Base-by-base conservation (phyloP, 2,797 vertebrate species). In the Diglossa cyanea region DNA sequence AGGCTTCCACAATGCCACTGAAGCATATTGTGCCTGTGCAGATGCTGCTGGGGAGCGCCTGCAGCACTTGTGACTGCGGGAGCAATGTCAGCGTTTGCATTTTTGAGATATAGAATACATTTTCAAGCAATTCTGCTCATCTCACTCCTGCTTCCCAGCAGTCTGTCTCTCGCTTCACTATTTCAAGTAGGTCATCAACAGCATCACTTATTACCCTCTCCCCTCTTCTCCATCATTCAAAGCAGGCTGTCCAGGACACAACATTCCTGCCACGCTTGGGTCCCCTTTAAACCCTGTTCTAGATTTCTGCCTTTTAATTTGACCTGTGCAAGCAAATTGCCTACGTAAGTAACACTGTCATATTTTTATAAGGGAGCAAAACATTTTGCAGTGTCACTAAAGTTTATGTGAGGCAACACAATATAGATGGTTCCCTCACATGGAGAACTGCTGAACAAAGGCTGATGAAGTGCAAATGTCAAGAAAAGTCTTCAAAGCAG, bases 381-480 rank as follows among this genome's bases (percentile, higher is more conserved):
- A 81, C 67, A 79, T 95, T 94, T 53, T 91, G 95, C 51, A 66
- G 63, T 67, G 89, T 85, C 76, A 81, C 85, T 67, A 76, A 81
- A 90, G 91, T 93, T 90, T 81, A 94, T 73, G 76, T 18, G 90
- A 94, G 85, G 73, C 82, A 90, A 82, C 91, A 84, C 85, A 82
- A 93, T 94, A 96, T 81, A 67, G 93, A 96, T 93, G 88, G 76
- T 67, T 91, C 82, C 85, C 76, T 95, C 91, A 81, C 6, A 0
- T 73, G 85, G 76, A 81, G 93, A 96, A 91, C 45, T 94, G 95
- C 95, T 91, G 94, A 96, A 96, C 90, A 95, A 96, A 96, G 86
- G 94, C 87, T 96, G 95, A 97, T 95, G 87, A 96, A 97, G 94
- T 94, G 90, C 91, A 96, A 94, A 91, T 82, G 94, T 94, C 94